Conservation (phyloP, 2,888 invertebrate genomes). For the Parnassius smintheus region DNA sequence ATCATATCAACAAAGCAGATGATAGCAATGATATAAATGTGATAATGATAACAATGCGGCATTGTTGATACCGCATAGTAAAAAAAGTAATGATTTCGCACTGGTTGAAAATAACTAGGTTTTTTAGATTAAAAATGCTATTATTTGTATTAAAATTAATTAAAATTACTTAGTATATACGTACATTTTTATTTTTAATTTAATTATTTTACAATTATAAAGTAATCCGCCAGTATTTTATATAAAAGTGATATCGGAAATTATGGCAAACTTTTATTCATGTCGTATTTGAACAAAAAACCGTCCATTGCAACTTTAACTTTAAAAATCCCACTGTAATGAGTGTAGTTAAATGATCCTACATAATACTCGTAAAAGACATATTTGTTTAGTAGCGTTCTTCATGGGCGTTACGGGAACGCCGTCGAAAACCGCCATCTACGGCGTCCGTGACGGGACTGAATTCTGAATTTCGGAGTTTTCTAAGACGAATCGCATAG, state of each 20-base stretch:
- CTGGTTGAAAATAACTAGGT: no score
- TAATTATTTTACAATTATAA: background rate
- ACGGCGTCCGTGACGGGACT: conserved; percentile 75
- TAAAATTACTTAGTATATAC: no score
- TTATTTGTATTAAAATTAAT: background rate
- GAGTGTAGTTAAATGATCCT: no score
- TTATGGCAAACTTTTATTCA: no score
- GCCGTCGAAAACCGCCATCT: conserved; percentile 60
- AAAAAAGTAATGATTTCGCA: background rate
- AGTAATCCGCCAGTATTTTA: no score
- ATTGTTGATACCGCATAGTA: conserved; percentile 29
- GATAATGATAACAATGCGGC: conserved; percentile 61
- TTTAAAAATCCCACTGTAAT: no score
- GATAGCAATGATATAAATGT: conserved; percentile 60
- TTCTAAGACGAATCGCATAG: no score
- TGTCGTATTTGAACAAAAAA: no score
- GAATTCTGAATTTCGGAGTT: conserved; percentile 30
- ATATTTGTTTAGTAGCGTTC: no score
- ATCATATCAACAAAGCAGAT: conserved; percentile 63
- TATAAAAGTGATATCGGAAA: no score
- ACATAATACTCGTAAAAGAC: no score
- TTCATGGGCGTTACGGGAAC: background rate
- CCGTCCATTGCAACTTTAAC: no score
- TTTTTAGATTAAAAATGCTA: background rate
- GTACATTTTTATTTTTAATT: background rate